Base-by-base conservation (phyloP, 2,797 vertebrate genomes). In the Bradypodion ventrale region DNA sequence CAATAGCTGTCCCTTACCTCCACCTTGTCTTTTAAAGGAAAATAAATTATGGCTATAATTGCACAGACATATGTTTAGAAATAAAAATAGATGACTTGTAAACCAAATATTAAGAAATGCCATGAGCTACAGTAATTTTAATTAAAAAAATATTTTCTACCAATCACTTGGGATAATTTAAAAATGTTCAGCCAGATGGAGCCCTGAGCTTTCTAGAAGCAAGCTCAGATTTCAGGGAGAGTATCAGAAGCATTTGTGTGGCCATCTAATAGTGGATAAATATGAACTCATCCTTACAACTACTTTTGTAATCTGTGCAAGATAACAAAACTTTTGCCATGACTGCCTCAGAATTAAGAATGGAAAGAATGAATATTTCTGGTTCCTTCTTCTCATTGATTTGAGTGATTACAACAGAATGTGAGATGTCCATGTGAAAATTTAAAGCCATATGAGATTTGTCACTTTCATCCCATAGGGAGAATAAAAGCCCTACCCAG, bases 61-160 rank as follows among this genome's bases (percentile, higher is more conserved):
- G 49, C 49, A 88, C 82, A 83, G n/a, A 37, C 86, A 85, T 89
- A 29, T n/a, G 16, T 60, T 86, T 88, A 69, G 88, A 89, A 90
- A 88, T 83, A 0, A 89, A 93, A 94, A 91, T 83, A 86, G 49
- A 78, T 90, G 83, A 68, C 37, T 82, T 85, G 78, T 83, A 13
- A 46, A 72, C 10, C 9, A 88, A 75, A 74, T 89, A 91, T 87
- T 83, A 88, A 90, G 83, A 88, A 90, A 44, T 77, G 21, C 8
- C 42, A 87, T 52, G 78, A 91, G 40, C 49, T 88, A n/a, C n/a
- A n/a, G n/a, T n/a, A n/a, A 80, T 93, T 91, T 85, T 83, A 87
- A 88, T 89, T 40, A 35, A 91, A 94, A 91, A 94, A 93, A 88
- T 86, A 5, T 90, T 94, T 94, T 59, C 65, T 85, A 56, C 23